Evolutionary conservation across 2,113 vertebrate species (phyloP).

Genomic region (Lampris incognitus): DNA sequence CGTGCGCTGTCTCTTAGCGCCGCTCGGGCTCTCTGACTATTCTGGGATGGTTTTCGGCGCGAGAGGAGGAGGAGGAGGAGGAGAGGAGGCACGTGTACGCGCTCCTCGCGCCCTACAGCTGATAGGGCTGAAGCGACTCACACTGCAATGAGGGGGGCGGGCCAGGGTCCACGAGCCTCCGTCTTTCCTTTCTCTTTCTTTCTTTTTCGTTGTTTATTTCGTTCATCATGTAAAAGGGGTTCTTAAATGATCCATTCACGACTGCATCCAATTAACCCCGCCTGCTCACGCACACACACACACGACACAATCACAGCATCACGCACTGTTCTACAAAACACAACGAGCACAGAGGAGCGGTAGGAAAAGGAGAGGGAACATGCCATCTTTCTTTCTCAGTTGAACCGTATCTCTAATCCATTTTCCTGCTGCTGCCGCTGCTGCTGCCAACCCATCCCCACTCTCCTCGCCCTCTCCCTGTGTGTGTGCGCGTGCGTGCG

Average conservation of each 20-base stretch:
- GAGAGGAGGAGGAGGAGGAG: slow-evolving; percentile 37
- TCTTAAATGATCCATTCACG: too few species aligned
- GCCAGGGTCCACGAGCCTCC: slow-evolving; percentile 66
- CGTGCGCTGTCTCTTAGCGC: slow-evolving; percentile 50
- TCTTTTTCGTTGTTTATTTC: background rate
- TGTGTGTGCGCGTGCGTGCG: slow-evolving; percentile 16
- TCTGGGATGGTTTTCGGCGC: slow-evolving; percentile 61
- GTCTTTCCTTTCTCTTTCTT: slow-evolving; percentile 14
- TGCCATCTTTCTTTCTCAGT: too few species aligned
- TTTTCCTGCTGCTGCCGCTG: too few species aligned
- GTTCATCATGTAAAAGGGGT: background rate
- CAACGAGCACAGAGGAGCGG: too few species aligned
- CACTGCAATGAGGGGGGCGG: slow-evolving; percentile 82
- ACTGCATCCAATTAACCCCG: background rate
- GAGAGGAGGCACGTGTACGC: slow-evolving; percentile 49
- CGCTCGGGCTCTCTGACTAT: slow-evolving; percentile 30
- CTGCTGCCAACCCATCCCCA: too few species aligned
- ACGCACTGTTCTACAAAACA: background rate
- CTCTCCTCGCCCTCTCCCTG: too few species aligned
- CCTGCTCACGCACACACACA: slow-evolving; percentile 15
- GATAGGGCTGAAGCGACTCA: slow-evolving; percentile 75
- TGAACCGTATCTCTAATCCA: too few species aligned
- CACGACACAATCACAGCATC: background rate
- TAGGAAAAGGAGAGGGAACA: too few species aligned
- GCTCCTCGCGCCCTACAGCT: slow-evolving; percentile 72